Evolutionary conservation across 2,888 invertebrate species (phyloP).

Genomic region (Leucoptera coffeella): DNA sequence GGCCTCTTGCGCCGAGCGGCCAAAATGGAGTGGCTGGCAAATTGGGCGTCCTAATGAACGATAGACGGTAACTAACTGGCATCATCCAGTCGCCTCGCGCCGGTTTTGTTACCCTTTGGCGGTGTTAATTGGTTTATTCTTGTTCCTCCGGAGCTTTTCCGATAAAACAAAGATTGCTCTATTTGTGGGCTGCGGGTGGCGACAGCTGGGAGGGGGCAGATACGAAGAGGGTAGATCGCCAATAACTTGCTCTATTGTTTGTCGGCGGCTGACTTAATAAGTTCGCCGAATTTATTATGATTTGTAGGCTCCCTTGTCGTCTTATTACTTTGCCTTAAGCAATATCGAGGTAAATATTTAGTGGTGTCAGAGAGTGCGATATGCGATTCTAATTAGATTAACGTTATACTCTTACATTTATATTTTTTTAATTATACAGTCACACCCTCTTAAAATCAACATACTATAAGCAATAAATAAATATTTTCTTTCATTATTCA

Average conservation of each 20-base stretch:
- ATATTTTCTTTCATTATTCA: too few relatives aligned
- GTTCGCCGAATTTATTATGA: conserved; percentile 48
- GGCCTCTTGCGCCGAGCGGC: too few relatives aligned
- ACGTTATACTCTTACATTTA: too few relatives aligned
- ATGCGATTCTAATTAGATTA: too few relatives aligned
- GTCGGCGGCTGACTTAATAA: conserved; percentile 48
- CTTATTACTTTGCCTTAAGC: conserved; percentile 36
- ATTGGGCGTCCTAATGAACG: too few relatives aligned
- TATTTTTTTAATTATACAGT: too few relatives aligned
- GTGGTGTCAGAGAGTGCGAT: too few relatives aligned
- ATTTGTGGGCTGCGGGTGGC: conserved; percentile 20
- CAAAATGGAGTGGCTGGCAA: too few relatives aligned
- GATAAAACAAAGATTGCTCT: conserved; percentile 38
- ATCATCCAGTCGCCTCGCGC: too few relatives aligned
- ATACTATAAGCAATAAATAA: too few relatives aligned
- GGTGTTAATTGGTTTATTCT: conserved; percentile 39
- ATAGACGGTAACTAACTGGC: too few relatives aligned
- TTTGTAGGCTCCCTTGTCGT: conserved; percentile 40
- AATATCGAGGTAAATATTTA: conserved; percentile 16
- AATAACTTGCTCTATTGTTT: conserved; percentile 49
- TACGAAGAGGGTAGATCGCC: conserved; percentile 44
- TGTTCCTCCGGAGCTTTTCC: conserved; percentile 33
- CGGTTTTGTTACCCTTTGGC: conserved; percentile 22
- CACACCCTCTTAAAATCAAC: too few relatives aligned
- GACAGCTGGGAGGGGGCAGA: conserved; percentile 17